Percentiles rank a stretch among this genome's conserved stretches.
Conservation (phyloP, 2,113 vertebrate genomes). For the Synodontis membranacea region DNA sequence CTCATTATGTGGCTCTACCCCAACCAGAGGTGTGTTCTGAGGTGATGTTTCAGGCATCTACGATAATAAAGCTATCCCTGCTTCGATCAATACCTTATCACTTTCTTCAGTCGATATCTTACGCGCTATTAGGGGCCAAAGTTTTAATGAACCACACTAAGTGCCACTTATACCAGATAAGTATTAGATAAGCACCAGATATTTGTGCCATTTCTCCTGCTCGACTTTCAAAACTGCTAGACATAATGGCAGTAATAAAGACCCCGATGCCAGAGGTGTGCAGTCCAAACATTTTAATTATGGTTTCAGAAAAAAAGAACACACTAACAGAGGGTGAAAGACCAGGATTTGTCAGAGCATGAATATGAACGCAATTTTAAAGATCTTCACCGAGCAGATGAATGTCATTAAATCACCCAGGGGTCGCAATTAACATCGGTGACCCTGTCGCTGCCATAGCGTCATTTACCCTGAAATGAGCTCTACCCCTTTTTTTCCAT, state of each 20-base stretch:
- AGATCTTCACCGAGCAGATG: constrained; percentile 33
- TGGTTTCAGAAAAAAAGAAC: not conserved
- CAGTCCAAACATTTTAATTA: not conserved
- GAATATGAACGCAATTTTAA: constrained; percentile 15
- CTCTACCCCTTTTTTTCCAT: constrained; percentile 40
- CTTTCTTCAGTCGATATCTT: constrained; percentile 22
- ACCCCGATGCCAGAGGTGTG: too few species aligned
- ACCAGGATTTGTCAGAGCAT: not conserved
- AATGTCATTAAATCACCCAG: constrained; percentile 54
- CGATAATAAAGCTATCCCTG: constrained; percentile 29
- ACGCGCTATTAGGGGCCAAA: not conserved
- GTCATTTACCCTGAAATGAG: constrained; percentile 29
- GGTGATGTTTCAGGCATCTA: constrained; percentile 22
- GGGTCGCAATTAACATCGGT: constrained; percentile 50
- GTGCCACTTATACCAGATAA: not conserved
- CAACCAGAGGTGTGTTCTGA: constrained; percentile 16
- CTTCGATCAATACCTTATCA: constrained; percentile 23
- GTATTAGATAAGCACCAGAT: not conserved
- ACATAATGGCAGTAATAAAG: not conserved
- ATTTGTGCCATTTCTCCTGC: not conserved
- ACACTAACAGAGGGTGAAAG: not conserved
- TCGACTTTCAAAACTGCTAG: not conserved
- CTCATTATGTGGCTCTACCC: constrained; percentile 38
- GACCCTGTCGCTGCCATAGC: constrained; percentile 27
- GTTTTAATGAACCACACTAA: constrained; percentile 18